Evolutionary conservation across 1,140 invertebrate genomes (phyloP), one percentile per base, ranked within the genome.

Genomic region (Orchesella cincta): DNA sequence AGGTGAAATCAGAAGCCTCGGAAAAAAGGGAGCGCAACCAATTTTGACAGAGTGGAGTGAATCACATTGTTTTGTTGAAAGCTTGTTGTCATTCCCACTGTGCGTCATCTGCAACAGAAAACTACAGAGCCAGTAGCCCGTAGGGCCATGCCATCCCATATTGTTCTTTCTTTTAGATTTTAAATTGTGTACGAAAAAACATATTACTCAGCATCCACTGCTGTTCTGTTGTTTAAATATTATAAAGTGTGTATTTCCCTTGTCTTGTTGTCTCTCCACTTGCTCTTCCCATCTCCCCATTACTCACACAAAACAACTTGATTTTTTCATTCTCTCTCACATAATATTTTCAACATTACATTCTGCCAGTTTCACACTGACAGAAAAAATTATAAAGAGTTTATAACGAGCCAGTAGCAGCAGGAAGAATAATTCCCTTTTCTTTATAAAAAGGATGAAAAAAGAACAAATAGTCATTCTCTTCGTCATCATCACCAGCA

Each of bases 51-150:
- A 76, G 80, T 77, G 75, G 76, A 81, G 77, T 81, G 77, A 81
- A 78, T 78, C 77, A 78, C 75, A 78, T 81, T 81, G 78, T 81
- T 80, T 79, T 79, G 74, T 78, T 76, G 46, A 80, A 79, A 80
- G 74, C 78, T 79, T 79, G 74, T 80, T 81, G 81, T 81, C 78
- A 80, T 78, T 81, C 78, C 76, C 70, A 77, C 75, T 76, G 78
- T 78, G 76, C 81, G 81, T 81, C 81, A 81, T 81, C 76, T 81
- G 76, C 78, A 52, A 67, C n/a, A n/a, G n/a, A n/a, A n/a, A n/a
- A n/a, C n/a, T n/a, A n/a, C n/a, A n/a, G n/a, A n/a, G n/a, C n/a
- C n/a, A n/a, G n/a, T 67, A 33, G 62, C 62, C 62, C 28, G 12
- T 57, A 5, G n/a, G n/a, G n/a, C n/a, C 39, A 46, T 12, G 39